Evolutionary conservation across 2,113 vertebrate genomes (phyloP).

Genomic region (human (Homo sapiens)): GRCh38 chr3:63031001-63031500

Average conservation of each 20-base stretch:
- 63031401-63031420: background rate
- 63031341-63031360: background rate
- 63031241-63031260: background rate
- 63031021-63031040: background rate
- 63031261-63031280: background rate
- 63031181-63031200: background rate
- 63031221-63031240: background rate
- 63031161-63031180: background rate
- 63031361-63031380: background rate
- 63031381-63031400: background rate
- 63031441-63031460: background rate
- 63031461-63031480: background rate
- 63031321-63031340: background rate
- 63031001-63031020: background rate
- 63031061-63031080: background rate
- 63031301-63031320: background rate
- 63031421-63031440: background rate
- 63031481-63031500: background rate
- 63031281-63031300: background rate
- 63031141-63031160: background rate
- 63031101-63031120: background rate
- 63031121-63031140: background rate
- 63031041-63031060: background rate
- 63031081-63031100: background rate
- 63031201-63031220: background rate